Percentiles rank a stretch among this genome's conserved stretches.
Conservation (phyloP, 2,797 vertebrate species). For the Anniella stebbinsi region DNA sequence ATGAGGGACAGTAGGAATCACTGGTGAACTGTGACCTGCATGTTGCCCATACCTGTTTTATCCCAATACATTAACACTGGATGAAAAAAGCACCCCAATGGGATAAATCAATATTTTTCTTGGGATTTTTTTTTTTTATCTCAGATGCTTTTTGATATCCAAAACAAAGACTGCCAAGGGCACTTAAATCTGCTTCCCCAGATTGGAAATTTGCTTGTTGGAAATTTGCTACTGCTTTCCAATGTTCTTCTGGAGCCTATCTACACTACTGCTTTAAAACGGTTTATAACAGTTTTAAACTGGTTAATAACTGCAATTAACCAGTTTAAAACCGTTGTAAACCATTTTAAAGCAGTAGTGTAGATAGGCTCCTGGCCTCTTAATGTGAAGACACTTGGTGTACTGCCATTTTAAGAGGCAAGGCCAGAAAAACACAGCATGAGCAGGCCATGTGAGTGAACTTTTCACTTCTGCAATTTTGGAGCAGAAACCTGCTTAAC, state of each 20-base stretch:
- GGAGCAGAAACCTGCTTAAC: not conserved
- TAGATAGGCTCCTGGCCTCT: too few species aligned
- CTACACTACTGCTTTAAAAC: too few species aligned
- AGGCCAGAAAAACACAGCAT: not conserved
- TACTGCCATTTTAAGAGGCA: not conserved
- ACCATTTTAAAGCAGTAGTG: too few species aligned
- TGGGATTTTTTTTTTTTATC: too few species aligned
- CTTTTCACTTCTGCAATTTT: not conserved
- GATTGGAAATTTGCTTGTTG: not conserved
- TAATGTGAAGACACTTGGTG: not conserved
- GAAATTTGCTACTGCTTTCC: not conserved
- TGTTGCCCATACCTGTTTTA: too few species aligned
- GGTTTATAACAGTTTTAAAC: too few species aligned
- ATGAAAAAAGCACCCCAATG: not conserved
- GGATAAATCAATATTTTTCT: not conserved
- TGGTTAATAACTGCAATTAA: too few species aligned
- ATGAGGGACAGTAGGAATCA: too few species aligned
- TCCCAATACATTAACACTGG: not conserved
- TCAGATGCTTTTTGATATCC: not conserved
- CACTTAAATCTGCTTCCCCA: not conserved
- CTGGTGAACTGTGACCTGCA: too few species aligned
- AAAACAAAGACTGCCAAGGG: not conserved
- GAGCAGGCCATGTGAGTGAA: not conserved
- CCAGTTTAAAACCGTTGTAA: too few species aligned
- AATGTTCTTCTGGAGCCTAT: not conserved